A percentile compares a stretch with the other conserved stretches of the same genome.
Conservation (phyloP, 2,797 vertebrate species). For the Scolopax rusticola region DNA sequence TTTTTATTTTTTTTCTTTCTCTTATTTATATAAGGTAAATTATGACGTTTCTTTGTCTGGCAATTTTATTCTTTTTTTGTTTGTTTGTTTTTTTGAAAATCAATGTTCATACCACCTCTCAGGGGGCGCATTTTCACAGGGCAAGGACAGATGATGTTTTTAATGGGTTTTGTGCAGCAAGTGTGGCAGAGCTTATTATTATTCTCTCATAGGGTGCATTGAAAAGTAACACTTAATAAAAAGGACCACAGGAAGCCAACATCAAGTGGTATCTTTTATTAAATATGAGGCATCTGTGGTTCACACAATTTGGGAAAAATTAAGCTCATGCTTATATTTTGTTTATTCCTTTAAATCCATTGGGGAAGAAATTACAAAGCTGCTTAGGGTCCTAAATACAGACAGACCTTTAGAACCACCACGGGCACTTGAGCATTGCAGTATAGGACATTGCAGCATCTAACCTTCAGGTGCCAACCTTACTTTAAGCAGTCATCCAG, state of each 20-base stretch:
- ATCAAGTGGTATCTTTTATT: conserved; percentile 33
- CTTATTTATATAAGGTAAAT: neutral
- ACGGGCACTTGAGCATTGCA: neutral
- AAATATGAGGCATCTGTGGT: neutral
- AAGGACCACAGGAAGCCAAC: conserved; percentile 42
- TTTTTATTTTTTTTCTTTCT: neutral
- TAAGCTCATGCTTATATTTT: neutral
- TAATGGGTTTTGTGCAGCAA: conserved; percentile 49
- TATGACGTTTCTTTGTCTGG: neutral
- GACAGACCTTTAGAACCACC: neutral
- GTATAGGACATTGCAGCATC: neutral
- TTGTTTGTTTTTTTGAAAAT: conserved; percentile 40
- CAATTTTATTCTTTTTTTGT: neutral
- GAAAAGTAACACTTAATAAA: conserved; percentile 63
- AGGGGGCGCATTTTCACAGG: conserved; percentile 1
- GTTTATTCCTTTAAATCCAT: neutral
- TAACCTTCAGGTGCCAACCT: neutral
- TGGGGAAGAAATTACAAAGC: neutral
- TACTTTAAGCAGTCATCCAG: neutral
- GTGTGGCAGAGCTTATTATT: conserved; percentile 45
- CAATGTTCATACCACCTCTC: neutral
- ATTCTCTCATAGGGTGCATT: neutral
- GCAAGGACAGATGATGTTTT: conserved; percentile 29
- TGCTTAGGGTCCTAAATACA: neutral
- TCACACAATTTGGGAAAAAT: conserved; percentile 2